phyloP scores from a whole-genome alignment of 2,888 invertebrate species.

The Yponomeuta malinellus region DNA sequence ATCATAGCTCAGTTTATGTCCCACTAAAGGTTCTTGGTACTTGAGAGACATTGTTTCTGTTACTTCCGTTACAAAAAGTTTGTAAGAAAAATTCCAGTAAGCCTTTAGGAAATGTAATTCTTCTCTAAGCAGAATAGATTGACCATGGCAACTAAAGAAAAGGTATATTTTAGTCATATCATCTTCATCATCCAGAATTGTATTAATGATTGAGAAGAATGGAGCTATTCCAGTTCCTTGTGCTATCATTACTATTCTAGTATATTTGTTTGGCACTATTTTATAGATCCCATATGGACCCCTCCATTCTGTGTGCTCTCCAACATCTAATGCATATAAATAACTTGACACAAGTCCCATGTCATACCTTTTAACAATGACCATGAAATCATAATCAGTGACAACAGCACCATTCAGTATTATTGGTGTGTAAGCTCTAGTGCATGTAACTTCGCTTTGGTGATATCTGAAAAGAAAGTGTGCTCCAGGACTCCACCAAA shows the following conservation, averaged over 20 bases:
- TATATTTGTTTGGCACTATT: constrained; percentile 54
- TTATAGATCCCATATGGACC: constrained; percentile 82
- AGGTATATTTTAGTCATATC: constrained; percentile 79
- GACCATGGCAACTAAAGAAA: constrained; percentile 76
- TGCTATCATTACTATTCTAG: constrained; percentile 63
- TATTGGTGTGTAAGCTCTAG: constrained; percentile 61
- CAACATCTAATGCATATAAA: constrained; percentile 58
- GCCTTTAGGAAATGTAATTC: constrained; percentile 74
- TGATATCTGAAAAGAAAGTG: constrained; percentile 56
- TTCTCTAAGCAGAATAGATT: constrained; percentile 77
- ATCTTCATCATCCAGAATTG: constrained; percentile 79
- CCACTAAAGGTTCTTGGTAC: constrained; percentile 71
- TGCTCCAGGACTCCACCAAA: constrained; percentile 57
- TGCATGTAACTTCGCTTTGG: constrained; percentile 29
- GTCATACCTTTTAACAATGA: constrained; percentile 77
- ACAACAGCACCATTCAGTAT: constrained; percentile 25
- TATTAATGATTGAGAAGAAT: constrained; percentile 77
- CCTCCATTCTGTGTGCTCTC: constrained; percentile 78
- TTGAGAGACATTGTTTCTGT: constrained; percentile 31
- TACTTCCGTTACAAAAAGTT: constrained; percentile 69
- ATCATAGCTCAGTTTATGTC: constrained; percentile 42
- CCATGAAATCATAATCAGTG: constrained; percentile 65
- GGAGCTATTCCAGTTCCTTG: constrained; percentile 88
- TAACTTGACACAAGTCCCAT: constrained; percentile 76
- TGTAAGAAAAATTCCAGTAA: constrained; percentile 86